These are phyloP conservation scores for Cheilosia scutellata DNA, from an alignment of 2,888 invertebrate genomes.

Conservation along the genomic window DNA sequence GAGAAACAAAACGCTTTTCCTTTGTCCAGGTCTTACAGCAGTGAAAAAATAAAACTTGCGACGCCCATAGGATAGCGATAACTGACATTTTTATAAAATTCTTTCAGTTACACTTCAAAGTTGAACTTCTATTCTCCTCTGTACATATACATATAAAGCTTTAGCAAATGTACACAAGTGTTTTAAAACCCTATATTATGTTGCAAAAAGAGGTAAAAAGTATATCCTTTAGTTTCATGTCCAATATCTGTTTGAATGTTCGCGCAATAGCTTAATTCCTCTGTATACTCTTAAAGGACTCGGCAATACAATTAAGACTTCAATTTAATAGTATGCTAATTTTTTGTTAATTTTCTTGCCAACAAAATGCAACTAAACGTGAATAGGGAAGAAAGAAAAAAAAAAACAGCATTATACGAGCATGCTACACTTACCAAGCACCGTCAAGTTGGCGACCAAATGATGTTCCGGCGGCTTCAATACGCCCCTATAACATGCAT, in stretches of 20 bases:
- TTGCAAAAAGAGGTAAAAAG: too few relatives aligned
- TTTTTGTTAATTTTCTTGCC: constrained; percentile 2
- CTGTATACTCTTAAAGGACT: not conserved
- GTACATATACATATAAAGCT: too few relatives aligned
- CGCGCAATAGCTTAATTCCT: not conserved
- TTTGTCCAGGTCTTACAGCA: too few relatives aligned
- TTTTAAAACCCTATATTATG: not conserved
- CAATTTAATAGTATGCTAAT: constrained; percentile 19
- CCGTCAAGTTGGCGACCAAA: constrained; percentile 83
- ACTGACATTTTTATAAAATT: too few relatives aligned
- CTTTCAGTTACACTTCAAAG: too few relatives aligned
- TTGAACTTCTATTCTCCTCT: too few relatives aligned
- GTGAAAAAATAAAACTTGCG: too few relatives aligned
- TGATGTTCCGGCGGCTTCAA: constrained; percentile 83
- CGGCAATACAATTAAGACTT: not conserved
- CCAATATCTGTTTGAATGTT: not conserved
- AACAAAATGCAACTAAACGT: constrained; percentile 14
- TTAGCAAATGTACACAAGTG: too few relatives aligned
- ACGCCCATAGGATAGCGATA: too few relatives aligned
- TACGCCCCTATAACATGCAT: constrained; percentile 83
- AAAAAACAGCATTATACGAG: not conserved
- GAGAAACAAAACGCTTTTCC: too few relatives aligned
- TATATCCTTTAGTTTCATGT: not conserved
- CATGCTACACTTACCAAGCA: constrained; percentile 80
- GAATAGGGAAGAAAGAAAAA: not conserved